Evolutionary conservation across 2,113 vertebrate genomes (phyloP).

Genomic region (Cranoglanis bouderius): DNA sequence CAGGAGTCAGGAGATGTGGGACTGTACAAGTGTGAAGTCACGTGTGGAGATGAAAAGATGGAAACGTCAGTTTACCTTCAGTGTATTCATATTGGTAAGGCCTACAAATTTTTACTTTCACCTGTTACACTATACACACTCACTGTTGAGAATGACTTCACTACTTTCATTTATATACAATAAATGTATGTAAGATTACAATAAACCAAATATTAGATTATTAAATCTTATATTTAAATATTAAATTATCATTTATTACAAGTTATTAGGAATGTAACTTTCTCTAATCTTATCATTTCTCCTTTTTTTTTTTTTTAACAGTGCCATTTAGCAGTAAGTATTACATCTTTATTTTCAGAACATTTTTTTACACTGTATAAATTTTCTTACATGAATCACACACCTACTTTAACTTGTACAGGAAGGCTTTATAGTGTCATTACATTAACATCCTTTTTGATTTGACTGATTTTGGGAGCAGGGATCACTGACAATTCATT

Average conservation of each 20-base stretch:
- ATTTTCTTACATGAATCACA: too few species aligned
- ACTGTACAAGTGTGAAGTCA: constrained; percentile 21
- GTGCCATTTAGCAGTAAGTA: too few species aligned
- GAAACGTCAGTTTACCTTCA: background rate
- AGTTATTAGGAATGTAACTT: background rate
- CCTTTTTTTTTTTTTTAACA: background rate
- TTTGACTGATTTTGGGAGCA: background rate
- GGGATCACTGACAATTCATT: background rate
- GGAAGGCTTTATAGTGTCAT: too few species aligned
- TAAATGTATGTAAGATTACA: background rate
- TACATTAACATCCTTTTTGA: background rate
- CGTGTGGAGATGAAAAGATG: background rate
- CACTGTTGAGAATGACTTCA: too few species aligned
- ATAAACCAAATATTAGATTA: too few species aligned
- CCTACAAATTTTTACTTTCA: background rate
- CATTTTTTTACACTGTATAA: too few species aligned
- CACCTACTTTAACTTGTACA: too few species aligned
- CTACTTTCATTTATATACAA: too few species aligned
- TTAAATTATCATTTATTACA: background rate
- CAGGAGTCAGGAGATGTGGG: background rate
- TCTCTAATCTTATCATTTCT: background rate
- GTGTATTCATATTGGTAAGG: fast-evolving
- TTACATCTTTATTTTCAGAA: too few species aligned
- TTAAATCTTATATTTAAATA: too few species aligned
- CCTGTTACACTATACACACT: background rate